Percentiles rank a stretch among this genome's conserved stretches.
These are phyloP conservation scores for Lepus europaeus DNA, from an alignment of 2,113 vertebrate genomes.

Conservation along the genomic window DNA sequence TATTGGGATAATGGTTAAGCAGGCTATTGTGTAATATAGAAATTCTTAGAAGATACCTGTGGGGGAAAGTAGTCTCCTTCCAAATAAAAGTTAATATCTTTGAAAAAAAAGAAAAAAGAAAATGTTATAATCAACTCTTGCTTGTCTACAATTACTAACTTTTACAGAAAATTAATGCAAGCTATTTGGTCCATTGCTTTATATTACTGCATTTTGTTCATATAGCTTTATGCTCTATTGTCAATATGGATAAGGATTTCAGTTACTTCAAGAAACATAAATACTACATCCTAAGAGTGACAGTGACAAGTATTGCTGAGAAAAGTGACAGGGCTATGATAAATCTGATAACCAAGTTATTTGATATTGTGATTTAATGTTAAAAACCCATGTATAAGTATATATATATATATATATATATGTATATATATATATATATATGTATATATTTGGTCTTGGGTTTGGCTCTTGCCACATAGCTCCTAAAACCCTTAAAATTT, in stretches of 20 bases:
- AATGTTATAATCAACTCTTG: conserved; percentile 25
- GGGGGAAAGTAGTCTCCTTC: conserved; percentile 70
- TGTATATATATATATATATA: no score
- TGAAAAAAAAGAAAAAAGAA: conserved; percentile 39
- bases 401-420: no score
- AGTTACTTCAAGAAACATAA: conserved; percentile 24
- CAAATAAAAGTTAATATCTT: conserved; percentile 89
- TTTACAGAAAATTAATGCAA: conserved; percentile 29
- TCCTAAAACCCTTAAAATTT: background rate
- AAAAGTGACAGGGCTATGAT: background rate
- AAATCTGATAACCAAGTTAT: background rate
- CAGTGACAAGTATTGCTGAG: background rate
- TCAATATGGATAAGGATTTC: conserved; percentile 15
- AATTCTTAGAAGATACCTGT: conserved; percentile 76
- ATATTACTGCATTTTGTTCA: background rate
- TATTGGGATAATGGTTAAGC: conserved; percentile 79
- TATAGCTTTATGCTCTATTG: background rate
- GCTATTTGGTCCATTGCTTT: background rate
- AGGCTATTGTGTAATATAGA: conserved; percentile 80
- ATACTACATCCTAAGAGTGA: background rate
- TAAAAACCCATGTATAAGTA: background rate
- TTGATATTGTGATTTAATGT: background rate
- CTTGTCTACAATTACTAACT: conserved; percentile 39
- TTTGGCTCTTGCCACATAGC: background rate
- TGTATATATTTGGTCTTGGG: background rate